A percentile compares a stretch with the other conserved stretches of the same genome.
Evolutionary conservation across 2,888 invertebrate species (phyloP).

Genomic region (Seira ritae): DNA sequence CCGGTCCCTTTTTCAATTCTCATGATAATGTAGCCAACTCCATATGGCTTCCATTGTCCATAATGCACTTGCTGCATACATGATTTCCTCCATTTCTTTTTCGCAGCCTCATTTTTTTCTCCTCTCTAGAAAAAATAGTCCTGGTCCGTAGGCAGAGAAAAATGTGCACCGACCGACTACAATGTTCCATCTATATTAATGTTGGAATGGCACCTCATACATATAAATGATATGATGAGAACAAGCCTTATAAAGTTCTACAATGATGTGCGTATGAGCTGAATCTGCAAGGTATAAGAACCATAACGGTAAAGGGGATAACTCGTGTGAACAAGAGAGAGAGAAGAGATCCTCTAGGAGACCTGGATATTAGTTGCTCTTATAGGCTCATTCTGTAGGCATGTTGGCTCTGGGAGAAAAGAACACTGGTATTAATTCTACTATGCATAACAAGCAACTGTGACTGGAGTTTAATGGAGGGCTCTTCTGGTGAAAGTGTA

Average conservation of each 20-base stretch:
- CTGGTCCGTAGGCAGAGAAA: neutral
- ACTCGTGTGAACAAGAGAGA: neutral
- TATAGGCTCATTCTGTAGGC: neutral
- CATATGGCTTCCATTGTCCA: slow-evolving; percentile 50
- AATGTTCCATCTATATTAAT: slow-evolving; percentile 37
- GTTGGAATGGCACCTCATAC: slow-evolving; percentile 48
- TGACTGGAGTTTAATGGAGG: slow-evolving; percentile 55
- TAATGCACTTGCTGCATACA: slow-evolving; percentile 39
- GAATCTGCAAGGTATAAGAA: neutral
- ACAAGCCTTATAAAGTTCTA: slow-evolving; percentile 1
- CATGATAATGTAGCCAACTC: slow-evolving; percentile 46
- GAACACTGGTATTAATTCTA: neutral
- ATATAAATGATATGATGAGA: slow-evolving; percentile 54
- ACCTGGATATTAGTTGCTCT: neutral
- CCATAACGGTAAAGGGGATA: neutral
- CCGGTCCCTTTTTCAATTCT: slow-evolving; percentile 34
- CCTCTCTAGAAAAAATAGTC: neutral
- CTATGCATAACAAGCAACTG: slow-evolving; percentile 55
- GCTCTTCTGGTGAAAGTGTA: slow-evolving; percentile 23
- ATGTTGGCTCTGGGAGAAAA: neutral
- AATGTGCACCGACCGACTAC: neutral
- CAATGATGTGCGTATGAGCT: slow-evolving; percentile 27
- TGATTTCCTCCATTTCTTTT: slow-evolving; percentile 1
- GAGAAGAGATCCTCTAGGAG: neutral
- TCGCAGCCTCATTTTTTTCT: neutral